Conservation (phyloP, 2,113 vertebrate genomes). For the Tylochromis polylepis region DNA sequence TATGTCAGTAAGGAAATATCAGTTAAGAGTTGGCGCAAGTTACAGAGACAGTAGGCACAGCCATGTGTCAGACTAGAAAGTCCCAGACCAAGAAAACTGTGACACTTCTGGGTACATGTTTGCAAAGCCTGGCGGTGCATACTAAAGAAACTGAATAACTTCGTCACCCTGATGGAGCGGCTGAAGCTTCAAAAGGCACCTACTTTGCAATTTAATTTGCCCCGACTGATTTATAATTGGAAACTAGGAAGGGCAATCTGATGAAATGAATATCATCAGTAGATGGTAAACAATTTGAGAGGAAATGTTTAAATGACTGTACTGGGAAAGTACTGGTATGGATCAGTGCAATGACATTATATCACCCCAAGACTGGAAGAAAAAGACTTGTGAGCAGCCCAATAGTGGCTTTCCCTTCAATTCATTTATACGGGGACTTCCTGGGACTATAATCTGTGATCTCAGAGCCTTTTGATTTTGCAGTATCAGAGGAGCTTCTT, state of each 20-base stretch:
- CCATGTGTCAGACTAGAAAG: neutral
- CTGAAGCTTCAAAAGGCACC: neutral
- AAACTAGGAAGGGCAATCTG: slow-evolving; percentile 9
- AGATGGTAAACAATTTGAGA: slow-evolving; percentile 26
- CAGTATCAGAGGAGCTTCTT: slow-evolving; percentile 13
- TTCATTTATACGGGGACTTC: slow-evolving; percentile 21
- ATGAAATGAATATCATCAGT: slow-evolving; percentile 19
- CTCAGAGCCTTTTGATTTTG: slow-evolving; percentile 20
- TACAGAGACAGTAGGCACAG: slow-evolving; percentile 3
- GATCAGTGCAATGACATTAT: neutral
- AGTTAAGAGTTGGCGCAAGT: neutral
- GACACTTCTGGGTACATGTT: slow-evolving; percentile 16
- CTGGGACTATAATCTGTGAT: slow-evolving; percentile 15
- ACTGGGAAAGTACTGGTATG: neutral
- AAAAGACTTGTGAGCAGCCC: neutral
- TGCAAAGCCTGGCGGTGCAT: slow-evolving; percentile 25
- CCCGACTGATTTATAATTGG: slow-evolving; percentile 23
- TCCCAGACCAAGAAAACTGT: slow-evolving; percentile 1
- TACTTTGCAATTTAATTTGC: slow-evolving; percentile 34
- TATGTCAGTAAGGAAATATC: neutral
- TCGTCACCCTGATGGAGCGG: neutral
- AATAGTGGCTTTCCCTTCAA: neutral
- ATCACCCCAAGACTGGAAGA: neutral
- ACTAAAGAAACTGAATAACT: slow-evolving; percentile 3
- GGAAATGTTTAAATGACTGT: neutral